A percentile compares a stretch with the other conserved stretches of the same genome.
Evolutionary conservation across 1,140 invertebrate species (phyloP).

Genomic region (Microvelia longipes): DNA sequence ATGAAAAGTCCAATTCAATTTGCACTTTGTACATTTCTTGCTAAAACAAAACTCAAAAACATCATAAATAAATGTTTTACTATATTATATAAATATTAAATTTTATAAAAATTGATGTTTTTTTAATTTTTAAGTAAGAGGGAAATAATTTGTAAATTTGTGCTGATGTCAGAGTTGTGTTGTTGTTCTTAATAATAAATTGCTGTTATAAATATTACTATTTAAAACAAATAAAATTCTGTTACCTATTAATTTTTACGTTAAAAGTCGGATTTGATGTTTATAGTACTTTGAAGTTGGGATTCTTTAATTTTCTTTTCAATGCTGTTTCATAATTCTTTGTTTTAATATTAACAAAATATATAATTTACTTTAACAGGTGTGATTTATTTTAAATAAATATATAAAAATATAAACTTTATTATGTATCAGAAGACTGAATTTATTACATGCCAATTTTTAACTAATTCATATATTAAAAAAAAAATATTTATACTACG

Average conservation of each 20-base stretch:
- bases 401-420: not conserved
- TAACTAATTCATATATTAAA: too few relatives aligned
- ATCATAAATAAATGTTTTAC: not conserved
- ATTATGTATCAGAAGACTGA: too few relatives aligned
- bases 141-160: not conserved
- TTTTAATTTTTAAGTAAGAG: too few relatives aligned
- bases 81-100: not conserved
- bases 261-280: too few relatives aligned
- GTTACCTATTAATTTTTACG: not conserved
- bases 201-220: not conserved
- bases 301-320: too few relatives aligned
- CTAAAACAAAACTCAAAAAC: not conserved
- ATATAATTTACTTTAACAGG: not conserved
- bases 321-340: not conserved
- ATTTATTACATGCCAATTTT: too few relatives aligned
- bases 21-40: not conserved
- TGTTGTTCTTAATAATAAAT: not conserved
- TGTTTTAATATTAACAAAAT: not conserved
- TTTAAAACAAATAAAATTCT: not conserved
- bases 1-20: not conserved
- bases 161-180: not conserved
- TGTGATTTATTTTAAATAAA: not conserved
- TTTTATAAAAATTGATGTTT: not conserved
- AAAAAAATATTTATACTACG: too few relatives aligned
- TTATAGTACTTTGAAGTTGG: not conserved